phyloP scores from a whole-genome alignment of 2,888 invertebrate genomes.

The Acronicta aceris region DNA sequence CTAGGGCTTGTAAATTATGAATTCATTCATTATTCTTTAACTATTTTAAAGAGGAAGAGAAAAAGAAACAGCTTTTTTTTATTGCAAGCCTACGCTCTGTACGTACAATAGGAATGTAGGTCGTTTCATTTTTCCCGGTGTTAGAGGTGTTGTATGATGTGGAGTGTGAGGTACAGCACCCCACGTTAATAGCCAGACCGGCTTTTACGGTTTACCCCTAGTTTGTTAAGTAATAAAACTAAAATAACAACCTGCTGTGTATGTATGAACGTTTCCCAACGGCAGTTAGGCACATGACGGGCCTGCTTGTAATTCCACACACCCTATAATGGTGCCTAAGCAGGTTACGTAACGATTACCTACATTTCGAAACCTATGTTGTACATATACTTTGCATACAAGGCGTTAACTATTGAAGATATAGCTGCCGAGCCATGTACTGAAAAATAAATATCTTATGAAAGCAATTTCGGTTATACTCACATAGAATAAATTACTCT shows the following conservation, averaged over 20 bases:
- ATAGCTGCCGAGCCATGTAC: constrained; percentile 17
- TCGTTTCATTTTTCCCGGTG: not conserved
- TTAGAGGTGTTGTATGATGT: not conserved
- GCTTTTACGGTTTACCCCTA: too few relatives aligned
- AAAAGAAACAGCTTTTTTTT: too few relatives aligned
- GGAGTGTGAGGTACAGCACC: not conserved
- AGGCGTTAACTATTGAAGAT: constrained; percentile 16
- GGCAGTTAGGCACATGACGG: constrained; percentile 7
- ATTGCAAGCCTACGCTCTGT: not conserved
- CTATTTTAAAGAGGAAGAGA: too few relatives aligned
- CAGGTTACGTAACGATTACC: constrained; percentile 30
- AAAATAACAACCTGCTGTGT: not conserved
- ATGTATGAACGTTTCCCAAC: constrained; percentile 1
- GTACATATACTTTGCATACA: constrained; percentile 34
- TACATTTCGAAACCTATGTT: constrained; percentile 32
- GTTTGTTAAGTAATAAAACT: not conserved
- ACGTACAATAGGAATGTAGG: not conserved
- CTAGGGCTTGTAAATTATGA: constrained; percentile 1
- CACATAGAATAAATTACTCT: constrained; percentile 27
- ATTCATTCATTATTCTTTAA: not conserved
- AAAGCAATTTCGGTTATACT: constrained; percentile 29
- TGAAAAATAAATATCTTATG: constrained; percentile 29
- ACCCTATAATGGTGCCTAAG: constrained; percentile 34
- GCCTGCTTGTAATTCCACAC: constrained; percentile 41
- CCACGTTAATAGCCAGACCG: not conserved